These are phyloP conservation scores for Mallotus villosus DNA, from an alignment of 2,797 vertebrate species.

Conservation along the genomic window DNA sequence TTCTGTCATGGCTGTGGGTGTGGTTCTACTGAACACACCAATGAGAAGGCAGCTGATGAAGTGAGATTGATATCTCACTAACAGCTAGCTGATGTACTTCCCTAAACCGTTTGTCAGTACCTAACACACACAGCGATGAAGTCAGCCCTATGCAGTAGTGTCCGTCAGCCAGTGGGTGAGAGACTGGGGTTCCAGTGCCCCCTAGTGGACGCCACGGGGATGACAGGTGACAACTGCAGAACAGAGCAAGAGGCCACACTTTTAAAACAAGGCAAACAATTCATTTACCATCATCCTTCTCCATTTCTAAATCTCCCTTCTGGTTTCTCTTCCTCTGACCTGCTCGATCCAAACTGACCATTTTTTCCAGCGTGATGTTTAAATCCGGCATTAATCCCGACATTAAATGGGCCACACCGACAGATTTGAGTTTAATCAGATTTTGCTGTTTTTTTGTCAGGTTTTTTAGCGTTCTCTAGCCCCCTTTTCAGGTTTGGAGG, in stretches of 20 bases:
- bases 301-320: too few species aligned
- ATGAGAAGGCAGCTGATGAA: background rate
- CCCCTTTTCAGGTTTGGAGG: slow-evolving; percentile 32
- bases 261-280: too few species aligned
- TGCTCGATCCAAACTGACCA: slow-evolving; percentile 17
- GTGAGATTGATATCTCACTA: background rate
- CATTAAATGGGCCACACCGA: slow-evolving; percentile 33
- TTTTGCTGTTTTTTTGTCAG: slow-evolving; percentile 42
- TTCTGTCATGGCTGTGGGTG: background rate
- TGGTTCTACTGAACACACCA: background rate
- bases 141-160: background rate
- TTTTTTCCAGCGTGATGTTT: background rate
- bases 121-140: slow-evolving; percentile 21
- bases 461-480: slow-evolving; percentile 29
- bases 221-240: slow-evolving; percentile 43
- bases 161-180: slow-evolving; percentile 17
- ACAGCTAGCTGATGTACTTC: background rate
- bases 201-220: slow-evolving; percentile 24
- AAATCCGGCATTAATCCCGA: slow-evolving; percentile 35
- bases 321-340: background rate
- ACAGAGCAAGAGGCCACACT: background rate
- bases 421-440: slow-evolving; percentile 45
- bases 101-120: background rate
- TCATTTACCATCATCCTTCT: too few species aligned
- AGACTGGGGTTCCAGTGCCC: slow-evolving; percentile 9